Conservation (phyloP, 37 sponge, comb jelly and placozoan species). For the Amphimedon queenslandica region DNA sequence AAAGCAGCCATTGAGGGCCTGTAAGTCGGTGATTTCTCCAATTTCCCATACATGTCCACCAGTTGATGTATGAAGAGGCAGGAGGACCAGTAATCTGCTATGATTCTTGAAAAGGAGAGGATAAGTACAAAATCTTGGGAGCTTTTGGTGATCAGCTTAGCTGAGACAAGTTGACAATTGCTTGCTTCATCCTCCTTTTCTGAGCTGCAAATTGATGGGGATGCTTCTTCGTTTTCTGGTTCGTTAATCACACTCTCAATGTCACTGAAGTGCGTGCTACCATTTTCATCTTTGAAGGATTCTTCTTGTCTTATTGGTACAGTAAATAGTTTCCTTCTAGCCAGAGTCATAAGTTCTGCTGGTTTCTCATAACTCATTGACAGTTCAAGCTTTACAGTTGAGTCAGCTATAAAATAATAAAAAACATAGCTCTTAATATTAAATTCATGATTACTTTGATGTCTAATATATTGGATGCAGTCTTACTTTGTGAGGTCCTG, state of each 20-base stretch:
- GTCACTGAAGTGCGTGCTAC: background rate
- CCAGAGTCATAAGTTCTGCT: slow-evolving; percentile 40
- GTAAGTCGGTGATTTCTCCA: slow-evolving; percentile 42
- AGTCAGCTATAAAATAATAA: no score
- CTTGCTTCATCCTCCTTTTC: background rate
- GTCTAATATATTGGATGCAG: no score
- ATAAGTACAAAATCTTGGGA: slow-evolving; percentile 52
- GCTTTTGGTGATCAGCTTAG: slow-evolving; percentile 36
- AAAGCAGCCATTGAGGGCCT: slow-evolving; percentile 24
- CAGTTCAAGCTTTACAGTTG: no score
- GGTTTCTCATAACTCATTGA: slow-evolving; percentile 50
- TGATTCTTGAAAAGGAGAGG: slow-evolving; percentile 61
- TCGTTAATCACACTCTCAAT: background rate
- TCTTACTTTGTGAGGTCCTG: slow-evolving; percentile 24
- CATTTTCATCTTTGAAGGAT: background rate
- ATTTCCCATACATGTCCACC: slow-evolving; percentile 42
- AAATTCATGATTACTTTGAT: no score
- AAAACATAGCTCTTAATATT: no score
- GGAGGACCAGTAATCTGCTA: slow-evolving; percentile 81
- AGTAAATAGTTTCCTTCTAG: slow-evolving; percentile 47
- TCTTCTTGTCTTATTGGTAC: slow-evolving; percentile 18
- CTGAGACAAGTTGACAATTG: slow-evolving; percentile 27
- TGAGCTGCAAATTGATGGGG: background rate
- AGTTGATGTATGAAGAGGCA: slow-evolving; percentile 69
- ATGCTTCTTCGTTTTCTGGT: background rate